A percentile compares a stretch with the other conserved stretches of the same genome.
phyloP scores from a whole-genome alignment of 2,113 vertebrate genomes.

The Noctilio leporinus region DNA sequence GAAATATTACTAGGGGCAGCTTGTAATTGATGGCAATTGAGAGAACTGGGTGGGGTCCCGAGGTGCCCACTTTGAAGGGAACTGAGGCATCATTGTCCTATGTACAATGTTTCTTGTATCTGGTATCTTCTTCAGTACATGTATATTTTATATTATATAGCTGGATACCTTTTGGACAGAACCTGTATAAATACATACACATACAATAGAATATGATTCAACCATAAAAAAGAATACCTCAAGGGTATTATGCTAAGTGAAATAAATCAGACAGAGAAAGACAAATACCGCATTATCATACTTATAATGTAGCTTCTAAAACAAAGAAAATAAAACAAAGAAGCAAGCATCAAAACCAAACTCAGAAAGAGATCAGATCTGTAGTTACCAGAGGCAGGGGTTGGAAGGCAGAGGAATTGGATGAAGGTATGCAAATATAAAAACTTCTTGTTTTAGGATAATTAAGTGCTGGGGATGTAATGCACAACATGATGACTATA shows the following conservation, averaged over 20 bases:
- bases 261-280: not conserved
- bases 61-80: too few relatives aligned
- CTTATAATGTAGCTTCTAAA: not conserved
- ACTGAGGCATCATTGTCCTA: too few relatives aligned
- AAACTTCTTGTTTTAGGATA: not conserved
- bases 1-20: too few relatives aligned
- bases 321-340: not conserved
- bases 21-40: too few relatives aligned
- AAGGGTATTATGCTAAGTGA: not conserved
- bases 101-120: too few relatives aligned
- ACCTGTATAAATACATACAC: too few relatives aligned
- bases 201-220: not conserved
- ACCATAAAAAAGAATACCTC: not conserved
- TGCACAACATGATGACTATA: too few relatives aligned
- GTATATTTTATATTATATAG: too few relatives aligned
- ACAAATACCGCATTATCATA: not conserved
- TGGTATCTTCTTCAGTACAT: too few relatives aligned
- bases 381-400: not conserved
- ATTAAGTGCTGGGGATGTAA: not conserved
- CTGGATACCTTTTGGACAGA: too few relatives aligned
- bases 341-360: not conserved
- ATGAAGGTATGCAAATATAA: not conserved
- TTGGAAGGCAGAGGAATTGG: not conserved
- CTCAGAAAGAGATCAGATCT: not conserved
- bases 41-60: too few relatives aligned